phyloP scores from a whole-genome alignment of 2,888 invertebrate species.

The Cartodere bifasciata region DNA sequence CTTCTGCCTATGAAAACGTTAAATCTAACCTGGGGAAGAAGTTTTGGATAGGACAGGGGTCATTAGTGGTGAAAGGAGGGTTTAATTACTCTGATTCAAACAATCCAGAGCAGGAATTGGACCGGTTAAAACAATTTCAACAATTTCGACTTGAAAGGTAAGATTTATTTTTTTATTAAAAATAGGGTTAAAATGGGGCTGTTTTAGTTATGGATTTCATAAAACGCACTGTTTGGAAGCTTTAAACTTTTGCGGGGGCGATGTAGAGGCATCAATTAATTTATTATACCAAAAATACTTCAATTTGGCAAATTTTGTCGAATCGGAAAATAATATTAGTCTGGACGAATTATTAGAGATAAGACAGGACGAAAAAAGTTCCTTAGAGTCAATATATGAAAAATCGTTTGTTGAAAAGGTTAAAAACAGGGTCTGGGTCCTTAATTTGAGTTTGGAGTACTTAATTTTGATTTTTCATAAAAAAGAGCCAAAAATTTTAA shows the following conservation, averaged over 20 bases:
- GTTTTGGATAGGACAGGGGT: slow-evolving; percentile 68
- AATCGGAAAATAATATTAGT: slow-evolving; percentile 34
- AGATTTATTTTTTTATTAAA: slow-evolving; percentile 10
- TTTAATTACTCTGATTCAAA: slow-evolving; percentile 52
- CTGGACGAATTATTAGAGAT: slow-evolving; percentile 47
- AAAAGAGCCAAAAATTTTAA: slow-evolving; percentile 30
- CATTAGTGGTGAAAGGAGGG: slow-evolving; percentile 59
- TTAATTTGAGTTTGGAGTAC: slow-evolving; percentile 55
- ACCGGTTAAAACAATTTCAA: slow-evolving; percentile 57
- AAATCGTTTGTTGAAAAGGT: slow-evolving; percentile 55
- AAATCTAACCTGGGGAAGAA: slow-evolving; percentile 53
- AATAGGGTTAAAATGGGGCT: slow-evolving; percentile 6
- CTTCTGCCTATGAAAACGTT: slow-evolving; percentile 46
- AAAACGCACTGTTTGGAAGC: slow-evolving; percentile 63
- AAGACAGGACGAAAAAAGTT: slow-evolving; percentile 58
- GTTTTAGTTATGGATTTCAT: slow-evolving; percentile 60
- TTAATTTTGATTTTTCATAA: slow-evolving; percentile 38
- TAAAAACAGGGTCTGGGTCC: slow-evolving; percentile 53
- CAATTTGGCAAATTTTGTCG: slow-evolving; percentile 27
- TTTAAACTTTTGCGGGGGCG: slow-evolving; percentile 49
- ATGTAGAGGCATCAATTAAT: slow-evolving; percentile 59
- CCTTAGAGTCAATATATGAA: slow-evolving; percentile 67
- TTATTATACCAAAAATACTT: slow-evolving; percentile 62
- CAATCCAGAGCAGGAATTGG: slow-evolving; percentile 45
- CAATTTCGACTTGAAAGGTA: slow-evolving; percentile 59